Evolutionary conservation across 1,140 invertebrate species (phyloP), one percentile per base, ranked within the genome.

Genomic region (Hylaeus anthracinus): DNA sequence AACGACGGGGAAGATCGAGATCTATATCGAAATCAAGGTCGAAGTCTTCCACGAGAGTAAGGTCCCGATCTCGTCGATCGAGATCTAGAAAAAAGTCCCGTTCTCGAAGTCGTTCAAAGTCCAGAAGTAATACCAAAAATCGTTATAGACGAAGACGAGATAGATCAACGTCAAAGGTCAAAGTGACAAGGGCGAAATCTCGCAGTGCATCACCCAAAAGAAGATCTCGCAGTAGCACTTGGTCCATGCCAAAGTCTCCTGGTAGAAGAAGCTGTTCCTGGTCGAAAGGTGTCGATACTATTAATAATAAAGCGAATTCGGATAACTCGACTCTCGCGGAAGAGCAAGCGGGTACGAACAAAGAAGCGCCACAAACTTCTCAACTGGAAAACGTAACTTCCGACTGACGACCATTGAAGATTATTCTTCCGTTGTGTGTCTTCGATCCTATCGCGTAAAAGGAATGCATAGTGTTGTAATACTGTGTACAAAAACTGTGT

Each of bases 201-300:
- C 86, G 89, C 5, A 87, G 79, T 0, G 45, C 15, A 1, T 89
- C 91, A 2, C 86, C 88, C 3, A 88, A 75, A 71, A 86, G 86
- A 5, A 85, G 82, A 58, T 93, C 92, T 3, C 88, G 91, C 26
- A 93, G 92, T 51, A 92, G 91, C 73, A 92, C 90, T 0, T 93
- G 92, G 92, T 93, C 92, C 1, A 65, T 93, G 61, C 92, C 92
- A 12, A 92, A 91, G 64, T 92, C 92, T 9, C 89, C 91, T 0
- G 83, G 73, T 26, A 85, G 88, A 56, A 87, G 91, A 79, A 93
- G 91, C 51, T 92, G 91, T 65, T 93, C 92, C 0, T 93, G 92
- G 92, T 92, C 91, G 0, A 92, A 90, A 72, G 81, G 70, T 8
- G 86, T 75, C 1, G 89, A 91, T 56, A 61, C 5, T 15, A 61